phyloP scores from a whole-genome alignment of 2,888 invertebrate species.

The Synanthedon formicaeformis region DNA sequence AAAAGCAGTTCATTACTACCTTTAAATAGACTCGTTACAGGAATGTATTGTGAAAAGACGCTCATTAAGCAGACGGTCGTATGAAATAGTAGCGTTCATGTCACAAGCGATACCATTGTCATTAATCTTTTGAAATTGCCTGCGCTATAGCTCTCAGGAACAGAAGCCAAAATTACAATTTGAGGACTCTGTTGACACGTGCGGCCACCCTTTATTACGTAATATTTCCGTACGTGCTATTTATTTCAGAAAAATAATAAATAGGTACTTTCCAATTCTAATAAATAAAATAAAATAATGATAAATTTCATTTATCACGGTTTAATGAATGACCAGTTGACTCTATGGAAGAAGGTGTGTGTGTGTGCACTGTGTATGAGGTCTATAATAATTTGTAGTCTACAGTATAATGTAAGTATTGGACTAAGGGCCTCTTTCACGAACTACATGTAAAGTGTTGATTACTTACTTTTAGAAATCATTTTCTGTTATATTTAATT shows the following conservation, averaged over 20 bases:
- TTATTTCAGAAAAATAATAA: not conserved
- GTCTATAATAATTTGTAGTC: no score
- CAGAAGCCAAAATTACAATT: constrained; percentile 11
- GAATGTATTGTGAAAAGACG: not conserved
- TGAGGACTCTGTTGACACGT: constrained; percentile 6
- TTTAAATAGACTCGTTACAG: not conserved
- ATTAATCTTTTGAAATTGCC: constrained; percentile 12
- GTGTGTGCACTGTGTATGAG: no score
- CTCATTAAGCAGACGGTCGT: not conserved
- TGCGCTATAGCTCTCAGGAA: constrained; percentile 2
- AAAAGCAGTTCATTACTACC: not conserved
- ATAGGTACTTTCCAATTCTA: not conserved
- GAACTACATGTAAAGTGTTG: no score
- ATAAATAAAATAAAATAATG: no score
- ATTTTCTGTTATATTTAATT: no score
- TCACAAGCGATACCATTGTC: constrained; percentile 6
- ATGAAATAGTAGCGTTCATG: constrained; percentile 3
- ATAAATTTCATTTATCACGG: no score
- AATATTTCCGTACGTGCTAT: not conserved
- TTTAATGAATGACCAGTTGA: no score
- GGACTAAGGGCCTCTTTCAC: no score
- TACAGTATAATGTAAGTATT: no score
- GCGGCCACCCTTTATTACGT: constrained; percentile 1
- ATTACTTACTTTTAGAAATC: no score
- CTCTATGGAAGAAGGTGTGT: no score